Evolutionary conservation across 1,140 invertebrate genomes (phyloP), one percentile per base, ranked within the genome.

Genomic region (Hypothenemus hampei): DNA sequence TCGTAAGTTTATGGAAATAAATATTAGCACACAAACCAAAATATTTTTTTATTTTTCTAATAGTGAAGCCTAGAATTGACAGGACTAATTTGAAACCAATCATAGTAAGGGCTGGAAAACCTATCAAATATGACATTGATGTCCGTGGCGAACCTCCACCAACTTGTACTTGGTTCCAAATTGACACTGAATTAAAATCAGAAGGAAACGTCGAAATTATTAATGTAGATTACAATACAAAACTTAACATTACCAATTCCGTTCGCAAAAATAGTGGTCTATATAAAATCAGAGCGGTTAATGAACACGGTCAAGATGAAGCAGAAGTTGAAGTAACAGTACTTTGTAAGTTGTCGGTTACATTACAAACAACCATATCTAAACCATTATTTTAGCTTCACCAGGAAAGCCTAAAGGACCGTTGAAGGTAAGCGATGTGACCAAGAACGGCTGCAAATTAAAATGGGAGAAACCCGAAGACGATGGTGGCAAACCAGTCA

Each of bases 391-490:
- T 64, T 31, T 59, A 82, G 87, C 85, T 47, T 80, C 89, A 39
- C 89, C 91, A 31, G 77, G 81, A 60, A 91, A 89, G 72, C 88
- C 90, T 57, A 83, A 89, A 63, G 95, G 94, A 26, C 95, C 95
- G 0, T 78, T 98, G 0, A 88, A 95, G 73, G 91, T 97, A 20
- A 78, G 84, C 4, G 93, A 98, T 70, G 87, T 98, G 13, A 95
- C 89, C n/a, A 91, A 93, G 69, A 85, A 83, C 65, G 80, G 87
- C 11, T 93, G 90, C 69, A 97, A 96, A 65, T 75, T 99, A 1
- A 84, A 90, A 65, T 99, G 97, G 97, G 86, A 94, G 54, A 94
- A 95, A 69, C 96, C 97, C 18, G 92, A 96, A 67, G 96, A 99
- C 70, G 96, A 99, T 75, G 97, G 97, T 65, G 97, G 97, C 22